phyloP scores from a whole-genome alignment of 2,113 vertebrate genomes.

The Phycodurus eques region DNA sequence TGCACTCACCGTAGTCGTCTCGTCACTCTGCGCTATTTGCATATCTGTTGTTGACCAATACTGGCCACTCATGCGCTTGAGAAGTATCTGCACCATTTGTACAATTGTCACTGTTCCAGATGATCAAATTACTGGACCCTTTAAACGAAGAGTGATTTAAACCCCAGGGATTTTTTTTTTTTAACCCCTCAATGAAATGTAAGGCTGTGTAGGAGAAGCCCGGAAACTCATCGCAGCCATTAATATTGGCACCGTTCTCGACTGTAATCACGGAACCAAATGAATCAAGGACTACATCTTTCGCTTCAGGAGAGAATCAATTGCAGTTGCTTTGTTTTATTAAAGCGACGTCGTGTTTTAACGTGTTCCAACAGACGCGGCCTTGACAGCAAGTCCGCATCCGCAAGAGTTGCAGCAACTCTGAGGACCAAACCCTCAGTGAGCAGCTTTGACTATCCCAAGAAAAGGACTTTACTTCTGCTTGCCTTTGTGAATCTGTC shows the following conservation, averaged over 20 bases:
- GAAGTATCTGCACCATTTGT: too few relatives aligned
- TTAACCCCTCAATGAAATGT: constrained; percentile 20
- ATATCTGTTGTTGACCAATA: too few relatives aligned
- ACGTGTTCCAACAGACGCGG: neutral
- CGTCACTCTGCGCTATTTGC: too few relatives aligned
- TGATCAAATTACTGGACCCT: neutral
- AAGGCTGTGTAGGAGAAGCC: neutral
- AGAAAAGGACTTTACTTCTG: constrained; percentile 44
- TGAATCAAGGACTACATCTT: neutral
- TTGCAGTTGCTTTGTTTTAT: neutral
- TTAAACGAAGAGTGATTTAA: constrained; percentile 14
- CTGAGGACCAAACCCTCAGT: constrained; percentile 55
- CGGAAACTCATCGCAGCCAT: neutral
- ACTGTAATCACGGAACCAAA: neutral
- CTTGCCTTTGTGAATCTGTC: constrained; percentile 56
- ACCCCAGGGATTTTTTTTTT: constrained; percentile 31
- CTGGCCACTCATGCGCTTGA: too few relatives aligned
- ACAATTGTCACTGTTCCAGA: too few relatives aligned
- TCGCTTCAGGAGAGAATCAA: neutral
- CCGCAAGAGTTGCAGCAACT: constrained; percentile 31
- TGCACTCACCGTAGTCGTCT: too few relatives aligned
- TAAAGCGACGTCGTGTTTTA: neutral
- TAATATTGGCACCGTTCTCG: neutral
- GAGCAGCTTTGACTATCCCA: constrained; percentile 49
- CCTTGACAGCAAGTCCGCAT: neutral